Conservation (phyloP, 2,888 invertebrate species). For the Aromia moschata region DNA sequence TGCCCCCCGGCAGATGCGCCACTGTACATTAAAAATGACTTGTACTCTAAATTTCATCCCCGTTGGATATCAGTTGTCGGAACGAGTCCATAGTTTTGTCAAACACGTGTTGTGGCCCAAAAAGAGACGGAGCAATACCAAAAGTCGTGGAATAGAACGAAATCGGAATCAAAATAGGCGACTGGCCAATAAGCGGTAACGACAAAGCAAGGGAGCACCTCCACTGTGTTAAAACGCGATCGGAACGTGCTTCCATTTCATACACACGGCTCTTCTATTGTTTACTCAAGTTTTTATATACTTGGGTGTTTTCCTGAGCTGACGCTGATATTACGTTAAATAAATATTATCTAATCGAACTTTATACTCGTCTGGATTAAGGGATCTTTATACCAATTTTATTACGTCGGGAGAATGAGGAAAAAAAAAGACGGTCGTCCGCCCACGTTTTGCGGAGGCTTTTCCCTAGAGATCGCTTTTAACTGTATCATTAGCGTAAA, state of each 20-base stretch:
- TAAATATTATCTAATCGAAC: slow-evolving; percentile 35
- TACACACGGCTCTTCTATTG: slow-evolving; percentile 36
- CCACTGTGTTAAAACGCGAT: slow-evolving; percentile 32
- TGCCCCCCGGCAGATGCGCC: no score
- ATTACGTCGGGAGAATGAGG: no score
- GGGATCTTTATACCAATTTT: slow-evolving; percentile 23
- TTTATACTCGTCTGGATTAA: slow-evolving; percentile 33
- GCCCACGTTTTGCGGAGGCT: not conserved
- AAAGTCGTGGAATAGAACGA: slow-evolving; percentile 23
- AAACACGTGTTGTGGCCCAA: slow-evolving; percentile 34
- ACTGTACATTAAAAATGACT: no score
- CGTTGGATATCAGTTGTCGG: slow-evolving; percentile 29
- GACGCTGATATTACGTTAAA: slow-evolving; percentile 33
- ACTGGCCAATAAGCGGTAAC: slow-evolving; percentile 21
- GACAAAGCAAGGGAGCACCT: slow-evolving; percentile 29
- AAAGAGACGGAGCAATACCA: slow-evolving; percentile 25
- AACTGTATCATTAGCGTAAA: not conserved
- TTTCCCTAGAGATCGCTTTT: not conserved
- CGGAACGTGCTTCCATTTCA: slow-evolving; percentile 39
- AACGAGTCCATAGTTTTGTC: slow-evolving; percentile 25
- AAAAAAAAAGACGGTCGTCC: no score
- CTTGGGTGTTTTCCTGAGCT: slow-evolving; percentile 31
- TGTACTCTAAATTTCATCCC: slow-evolving; percentile 3
- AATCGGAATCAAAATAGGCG: slow-evolving; percentile 26
- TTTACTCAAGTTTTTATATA: slow-evolving; percentile 34